Evolutionary conservation across 1,140 invertebrate species (phyloP).

Genomic region (Sinella curviseta): DNA sequence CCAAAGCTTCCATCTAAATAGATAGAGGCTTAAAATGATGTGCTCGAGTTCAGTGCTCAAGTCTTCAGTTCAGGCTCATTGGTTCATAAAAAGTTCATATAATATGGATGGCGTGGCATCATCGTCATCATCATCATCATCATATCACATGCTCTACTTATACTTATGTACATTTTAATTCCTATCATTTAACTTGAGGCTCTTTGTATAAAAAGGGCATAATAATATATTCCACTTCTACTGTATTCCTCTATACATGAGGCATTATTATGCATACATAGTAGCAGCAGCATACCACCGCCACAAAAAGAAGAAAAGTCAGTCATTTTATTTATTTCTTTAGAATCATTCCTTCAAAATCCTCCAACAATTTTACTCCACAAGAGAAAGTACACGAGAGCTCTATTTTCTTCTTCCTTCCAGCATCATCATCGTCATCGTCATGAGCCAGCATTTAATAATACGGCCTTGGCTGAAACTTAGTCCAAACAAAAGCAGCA

Average conservation of each 20-base stretch:
- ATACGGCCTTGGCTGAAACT: neutral
- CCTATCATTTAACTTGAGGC: slow-evolving; percentile 11
- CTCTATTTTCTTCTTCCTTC: too few species aligned
- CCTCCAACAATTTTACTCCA: slow-evolving; percentile 3
- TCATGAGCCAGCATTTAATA: slow-evolving; percentile 13
- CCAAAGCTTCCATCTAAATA: neutral
- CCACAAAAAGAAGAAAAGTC: neutral
- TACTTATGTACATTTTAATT: slow-evolving; percentile 11
- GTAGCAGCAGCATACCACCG: too few species aligned
- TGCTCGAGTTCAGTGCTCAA: neutral
- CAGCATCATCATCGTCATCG: too few species aligned
- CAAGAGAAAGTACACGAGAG: too few species aligned
- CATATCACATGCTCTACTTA: neutral
- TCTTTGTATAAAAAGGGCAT: neutral
- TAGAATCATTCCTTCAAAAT: slow-evolving; percentile 19
- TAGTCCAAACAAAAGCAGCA: neutral
- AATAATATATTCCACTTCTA: neutral
- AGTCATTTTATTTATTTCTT: slow-evolving; percentile 23
- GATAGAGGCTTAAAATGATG: neutral
- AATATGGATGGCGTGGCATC: too few species aligned
- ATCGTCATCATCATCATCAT: too few species aligned
- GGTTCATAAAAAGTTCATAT: neutral
- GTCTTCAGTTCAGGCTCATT: neutral
- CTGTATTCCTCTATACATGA: neutral
- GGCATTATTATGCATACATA: neutral